These are phyloP conservation scores for Ctenopoma kingsleyae DNA, from an alignment of 2,797 vertebrate genomes.

Conservation along the genomic window DNA sequence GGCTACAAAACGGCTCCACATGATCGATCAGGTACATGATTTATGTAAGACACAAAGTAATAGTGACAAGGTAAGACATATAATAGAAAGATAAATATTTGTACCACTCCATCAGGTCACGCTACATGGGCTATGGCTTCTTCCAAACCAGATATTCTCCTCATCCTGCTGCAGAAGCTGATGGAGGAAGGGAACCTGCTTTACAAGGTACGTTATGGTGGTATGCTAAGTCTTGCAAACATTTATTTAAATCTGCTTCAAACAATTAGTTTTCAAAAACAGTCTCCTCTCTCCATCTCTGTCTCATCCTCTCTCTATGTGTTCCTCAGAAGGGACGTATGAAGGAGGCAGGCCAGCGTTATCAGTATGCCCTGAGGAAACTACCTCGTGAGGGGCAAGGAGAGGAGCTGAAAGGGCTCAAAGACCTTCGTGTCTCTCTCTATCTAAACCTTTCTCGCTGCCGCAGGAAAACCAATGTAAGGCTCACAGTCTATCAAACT, in stretches of 20 bases:
- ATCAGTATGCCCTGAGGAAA: constrained; percentile 96
- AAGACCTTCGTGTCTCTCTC: constrained; percentile 93
- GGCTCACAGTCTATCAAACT: constrained; percentile 56
- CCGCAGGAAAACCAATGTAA: constrained; percentile 97
- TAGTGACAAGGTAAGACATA: constrained; percentile 28
- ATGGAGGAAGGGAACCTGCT: constrained; percentile 98
- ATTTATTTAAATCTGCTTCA: not conserved
- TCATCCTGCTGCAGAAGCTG: constrained; percentile 97
- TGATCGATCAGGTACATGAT: constrained; percentile 87
- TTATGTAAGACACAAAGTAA: constrained; percentile 49
- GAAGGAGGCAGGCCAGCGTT: constrained; percentile 98
- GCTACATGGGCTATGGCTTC: constrained; percentile 99
- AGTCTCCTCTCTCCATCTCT: not conserved
- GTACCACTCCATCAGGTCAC: constrained; percentile 88
- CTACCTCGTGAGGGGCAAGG: constrained; percentile 95
- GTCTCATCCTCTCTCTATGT: not conserved
- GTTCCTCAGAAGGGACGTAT: constrained; percentile 94
- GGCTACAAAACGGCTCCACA: constrained; percentile 86
- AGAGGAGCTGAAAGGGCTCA: constrained; percentile 95
- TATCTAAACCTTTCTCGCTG: constrained; percentile 97
- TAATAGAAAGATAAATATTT: constrained; percentile 50
- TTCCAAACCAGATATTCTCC: constrained; percentile 97
- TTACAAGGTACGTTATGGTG: constrained; percentile 89
- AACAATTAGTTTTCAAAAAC: not conserved
- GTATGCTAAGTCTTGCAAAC: not conserved